These are phyloP conservation scores for Callipepla squamata DNA, from an alignment of 2,113 vertebrate species.

Conservation along the genomic window DNA sequence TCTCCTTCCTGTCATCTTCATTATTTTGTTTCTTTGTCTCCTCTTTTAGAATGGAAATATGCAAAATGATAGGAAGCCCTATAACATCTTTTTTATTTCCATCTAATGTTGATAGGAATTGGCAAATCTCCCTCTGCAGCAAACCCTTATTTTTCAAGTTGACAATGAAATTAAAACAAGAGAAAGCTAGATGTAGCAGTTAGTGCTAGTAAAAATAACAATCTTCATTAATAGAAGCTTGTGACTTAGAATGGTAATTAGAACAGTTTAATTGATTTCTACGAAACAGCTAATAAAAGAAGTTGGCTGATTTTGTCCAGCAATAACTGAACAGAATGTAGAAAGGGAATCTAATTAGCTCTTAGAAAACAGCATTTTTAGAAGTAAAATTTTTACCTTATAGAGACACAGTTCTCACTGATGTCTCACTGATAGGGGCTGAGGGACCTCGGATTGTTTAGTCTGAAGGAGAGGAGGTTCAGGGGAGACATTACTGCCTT, in stretches of 20 bases:
- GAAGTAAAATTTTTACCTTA: background rate
- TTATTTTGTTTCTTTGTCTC: background rate
- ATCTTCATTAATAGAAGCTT: background rate
- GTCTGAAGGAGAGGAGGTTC: too few relatives aligned
- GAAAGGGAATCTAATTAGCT: background rate
- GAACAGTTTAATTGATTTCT: background rate
- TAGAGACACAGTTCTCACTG: background rate
- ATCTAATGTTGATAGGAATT: background rate
- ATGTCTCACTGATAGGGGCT: background rate
- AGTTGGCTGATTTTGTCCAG: background rate
- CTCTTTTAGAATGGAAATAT: background rate
- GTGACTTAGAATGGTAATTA: slow-evolving; percentile 22
- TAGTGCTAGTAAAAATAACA: slow-evolving; percentile 7
- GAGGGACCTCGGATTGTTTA: too few relatives aligned
- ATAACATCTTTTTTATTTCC: background rate
- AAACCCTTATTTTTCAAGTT: background rate
- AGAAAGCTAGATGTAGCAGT: background rate
- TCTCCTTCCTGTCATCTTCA: background rate
- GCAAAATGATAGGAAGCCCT: background rate
- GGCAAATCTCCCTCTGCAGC: background rate
- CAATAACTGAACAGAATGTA: background rate
- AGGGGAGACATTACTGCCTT: too few relatives aligned
- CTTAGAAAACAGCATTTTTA: background rate
- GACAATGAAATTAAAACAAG: background rate
- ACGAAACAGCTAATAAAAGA: background rate